Evolutionary conservation across 2,113 vertebrate species (phyloP).

Genomic region (Columba janthina): DNA sequence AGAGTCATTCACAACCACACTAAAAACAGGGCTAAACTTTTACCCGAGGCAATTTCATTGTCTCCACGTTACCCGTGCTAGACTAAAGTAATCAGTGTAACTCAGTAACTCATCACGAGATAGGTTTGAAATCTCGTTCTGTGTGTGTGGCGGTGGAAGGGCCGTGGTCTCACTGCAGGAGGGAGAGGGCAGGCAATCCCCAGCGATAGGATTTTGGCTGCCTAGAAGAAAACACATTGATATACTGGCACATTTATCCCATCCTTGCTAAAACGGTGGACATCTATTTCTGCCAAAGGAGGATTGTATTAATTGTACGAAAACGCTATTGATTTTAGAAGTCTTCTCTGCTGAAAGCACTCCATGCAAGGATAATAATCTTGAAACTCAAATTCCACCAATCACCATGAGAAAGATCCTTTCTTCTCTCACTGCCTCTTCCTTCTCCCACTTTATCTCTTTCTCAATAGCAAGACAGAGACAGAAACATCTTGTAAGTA

Average conservation of each 20-base stretch:
- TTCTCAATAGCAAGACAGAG: neutral
- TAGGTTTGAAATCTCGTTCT: neutral
- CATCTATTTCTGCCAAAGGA: neutral
- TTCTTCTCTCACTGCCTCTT: neutral
- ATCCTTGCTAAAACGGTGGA: neutral
- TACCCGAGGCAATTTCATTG: neutral
- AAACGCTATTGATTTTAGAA: neutral
- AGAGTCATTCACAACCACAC: neutral
- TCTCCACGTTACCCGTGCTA: neutral
- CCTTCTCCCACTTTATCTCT: neutral
- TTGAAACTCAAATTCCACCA: neutral
- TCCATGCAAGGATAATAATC: neutral
- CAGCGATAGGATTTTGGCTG: neutral
- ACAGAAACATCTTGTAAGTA: neutral
- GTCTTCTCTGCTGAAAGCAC: neutral
- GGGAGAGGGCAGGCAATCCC: fast-evolving
- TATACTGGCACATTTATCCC: neutral
- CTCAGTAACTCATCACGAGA: neutral
- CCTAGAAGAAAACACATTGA: neutral
- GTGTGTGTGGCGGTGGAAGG: fast-evolving
- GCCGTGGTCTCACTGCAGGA: neutral
- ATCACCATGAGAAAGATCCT: neutral
- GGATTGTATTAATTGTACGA: neutral
- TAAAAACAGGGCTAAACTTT: neutral
- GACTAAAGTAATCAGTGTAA: neutral